phyloP scores from a whole-genome alignment of 2,797 vertebrate species.

The Sitta carolinensis region DNA sequence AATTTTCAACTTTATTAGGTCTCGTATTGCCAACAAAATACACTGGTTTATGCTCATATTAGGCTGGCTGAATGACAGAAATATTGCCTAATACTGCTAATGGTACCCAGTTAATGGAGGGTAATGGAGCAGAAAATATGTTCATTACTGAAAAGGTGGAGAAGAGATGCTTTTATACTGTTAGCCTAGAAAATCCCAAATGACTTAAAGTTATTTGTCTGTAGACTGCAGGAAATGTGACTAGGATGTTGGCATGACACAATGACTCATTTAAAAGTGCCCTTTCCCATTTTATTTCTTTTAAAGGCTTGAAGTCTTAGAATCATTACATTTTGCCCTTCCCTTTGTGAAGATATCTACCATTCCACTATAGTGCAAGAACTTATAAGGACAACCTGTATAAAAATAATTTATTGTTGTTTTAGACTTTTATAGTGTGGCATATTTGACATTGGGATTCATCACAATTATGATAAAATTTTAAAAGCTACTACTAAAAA shows the following conservation, averaged over 20 bases:
- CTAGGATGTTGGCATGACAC: neutral
- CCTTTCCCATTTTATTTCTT: neutral
- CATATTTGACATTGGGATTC: neutral
- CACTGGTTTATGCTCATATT: neutral
- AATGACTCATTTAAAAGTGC: neutral
- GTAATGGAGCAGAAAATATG: conserved; percentile 40
- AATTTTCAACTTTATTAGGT: neutral
- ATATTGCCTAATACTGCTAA: conserved; percentile 11
- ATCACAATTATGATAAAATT: neutral
- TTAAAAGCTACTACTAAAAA: neutral
- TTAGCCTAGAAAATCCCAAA: conserved; percentile 1
- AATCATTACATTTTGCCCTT: neutral
- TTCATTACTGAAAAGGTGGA: conserved; percentile 34
- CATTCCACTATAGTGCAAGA: neutral
- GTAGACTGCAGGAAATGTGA: neutral
- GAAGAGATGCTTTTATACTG: neutral
- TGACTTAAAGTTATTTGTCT: neutral
- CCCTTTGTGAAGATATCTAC: neutral
- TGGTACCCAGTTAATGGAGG: conserved; percentile 10
- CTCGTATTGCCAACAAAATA: neutral
- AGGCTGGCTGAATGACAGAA: neutral
- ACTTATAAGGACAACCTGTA: neutral
- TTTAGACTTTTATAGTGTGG: neutral
- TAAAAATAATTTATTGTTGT: neutral
- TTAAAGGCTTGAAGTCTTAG: neutral